These are phyloP conservation scores for Octopus sinensis DNA, from an alignment of 1,140 invertebrate genomes.

Conservation along the genomic window DNA sequence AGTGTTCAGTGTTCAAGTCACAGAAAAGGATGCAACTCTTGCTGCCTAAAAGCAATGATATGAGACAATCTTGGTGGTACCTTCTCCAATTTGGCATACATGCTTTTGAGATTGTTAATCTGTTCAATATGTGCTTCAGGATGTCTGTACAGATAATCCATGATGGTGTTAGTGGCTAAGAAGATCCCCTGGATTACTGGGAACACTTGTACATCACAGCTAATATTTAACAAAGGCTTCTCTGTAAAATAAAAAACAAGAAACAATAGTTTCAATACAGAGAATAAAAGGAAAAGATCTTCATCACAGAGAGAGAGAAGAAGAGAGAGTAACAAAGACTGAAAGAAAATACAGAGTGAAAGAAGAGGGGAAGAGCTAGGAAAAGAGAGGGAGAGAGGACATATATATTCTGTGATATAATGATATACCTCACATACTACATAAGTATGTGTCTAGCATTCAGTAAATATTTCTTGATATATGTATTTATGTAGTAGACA, in stretches of 20 bases:
- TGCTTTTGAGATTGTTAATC: not conserved
- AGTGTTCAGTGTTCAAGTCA: too few species aligned
- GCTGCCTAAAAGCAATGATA: too few species aligned
- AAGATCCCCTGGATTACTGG: not conserved
- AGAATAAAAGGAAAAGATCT: not conserved
- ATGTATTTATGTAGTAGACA: too few species aligned
- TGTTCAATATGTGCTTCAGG: conserved; percentile 1
- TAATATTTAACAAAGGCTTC: conserved; percentile 10
- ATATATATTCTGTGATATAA: too few species aligned
- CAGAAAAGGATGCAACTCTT: too few species aligned
- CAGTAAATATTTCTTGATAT: too few species aligned
- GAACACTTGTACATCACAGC: not conserved
- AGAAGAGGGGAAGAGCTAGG: too few species aligned
- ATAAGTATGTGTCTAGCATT: too few species aligned
- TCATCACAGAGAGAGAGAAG: not conserved
- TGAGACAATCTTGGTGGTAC: not conserved
- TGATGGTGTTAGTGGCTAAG: not conserved
- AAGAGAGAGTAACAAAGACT: too few species aligned
- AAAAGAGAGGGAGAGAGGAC: too few species aligned
- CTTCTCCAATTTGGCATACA: not conserved
- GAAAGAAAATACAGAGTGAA: too few species aligned
- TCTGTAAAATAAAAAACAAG: not conserved
- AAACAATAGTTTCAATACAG: not conserved
- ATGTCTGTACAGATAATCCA: not conserved
- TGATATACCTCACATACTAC: too few species aligned